Evolutionary conservation across 2,113 vertebrate species (phyloP).

Genomic region (Esox niger): DNA sequence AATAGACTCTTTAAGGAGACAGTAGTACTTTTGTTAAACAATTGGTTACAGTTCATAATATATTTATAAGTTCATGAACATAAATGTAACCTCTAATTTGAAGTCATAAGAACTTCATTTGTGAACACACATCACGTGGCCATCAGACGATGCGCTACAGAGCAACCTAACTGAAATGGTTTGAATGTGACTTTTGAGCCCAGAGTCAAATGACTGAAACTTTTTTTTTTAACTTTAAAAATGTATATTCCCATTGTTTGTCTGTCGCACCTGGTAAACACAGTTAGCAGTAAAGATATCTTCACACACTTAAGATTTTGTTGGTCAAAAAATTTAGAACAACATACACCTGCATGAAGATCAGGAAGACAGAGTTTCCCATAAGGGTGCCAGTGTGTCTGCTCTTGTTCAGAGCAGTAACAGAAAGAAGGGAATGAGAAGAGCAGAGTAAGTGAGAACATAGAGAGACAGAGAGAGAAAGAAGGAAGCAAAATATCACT

Average conservation of each 20-base stretch:
- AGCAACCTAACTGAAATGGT: neutral
- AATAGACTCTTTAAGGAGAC: slow-evolving; percentile 37
- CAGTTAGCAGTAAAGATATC: slow-evolving; percentile 1
- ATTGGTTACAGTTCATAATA: slow-evolving; percentile 3
- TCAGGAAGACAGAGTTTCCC: neutral
- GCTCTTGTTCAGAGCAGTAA: neutral
- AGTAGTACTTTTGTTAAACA: slow-evolving; percentile 27
- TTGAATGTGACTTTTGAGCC: neutral
- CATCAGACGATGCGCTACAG: neutral
- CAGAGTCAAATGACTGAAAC: neutral
- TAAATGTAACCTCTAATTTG: no score
- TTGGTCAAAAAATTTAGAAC: slow-evolving; percentile 11
- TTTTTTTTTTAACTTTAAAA: neutral
- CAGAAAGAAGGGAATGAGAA: neutral
- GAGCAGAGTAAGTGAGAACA: neutral
- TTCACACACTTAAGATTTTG: slow-evolving; percentile 15
- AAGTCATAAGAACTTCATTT: no score
- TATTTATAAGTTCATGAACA: slow-evolving; percentile 18
- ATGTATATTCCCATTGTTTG: neutral
- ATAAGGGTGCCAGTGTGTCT: neutral
- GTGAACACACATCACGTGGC: neutral
- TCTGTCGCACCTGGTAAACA: slow-evolving; percentile 36
- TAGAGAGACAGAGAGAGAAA: slow-evolving; percentile 1
- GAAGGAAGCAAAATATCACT: neutral
- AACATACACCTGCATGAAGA: neutral